Evolutionary conservation across 2,113 vertebrate species (phyloP), one percentile per base, ranked within the genome.

Genomic region (Chaenocephalus aceratus): DNA sequence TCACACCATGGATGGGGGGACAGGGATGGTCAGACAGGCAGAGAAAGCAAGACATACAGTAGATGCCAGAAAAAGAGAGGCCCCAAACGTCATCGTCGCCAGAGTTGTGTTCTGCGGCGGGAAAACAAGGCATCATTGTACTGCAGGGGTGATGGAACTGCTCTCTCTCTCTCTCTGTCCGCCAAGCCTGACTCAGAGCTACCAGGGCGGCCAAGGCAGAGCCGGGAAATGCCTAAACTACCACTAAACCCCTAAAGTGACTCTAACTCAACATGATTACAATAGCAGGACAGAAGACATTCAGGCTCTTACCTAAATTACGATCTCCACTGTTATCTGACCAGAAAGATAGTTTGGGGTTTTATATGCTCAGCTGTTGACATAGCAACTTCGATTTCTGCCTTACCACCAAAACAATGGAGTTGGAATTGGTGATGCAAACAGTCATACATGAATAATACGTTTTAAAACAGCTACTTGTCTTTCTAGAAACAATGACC

Each of bases 61-160:
- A 72, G 85, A 82, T 62, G 87, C 86, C 85, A 89, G 79, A 76
- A 69, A 88, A 82, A 67, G 73, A 80, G 60, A 82, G 78, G 56
- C 75, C 51, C 79, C 65, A 53, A 70, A 80, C 70, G 72, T 85
- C 83, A 75, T 80, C 74, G 61, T 77, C 58, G 61, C 79, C 77
- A 64, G 45, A 73, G 89, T 60, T 75, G 59, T n/a, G 56, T 79
- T 83, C 74, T 75, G 69, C 83, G 26, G 53, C 49, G 5, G 44
- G 13, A 75, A 92, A 79, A 94, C 91, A 92, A 88, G 86, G 80
- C 68, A 59, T 80, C 90, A 89, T 93, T 94, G 92, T 93, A 68
- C 89, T 77, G 80, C 41, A 15, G 72, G 67, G 77, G 75, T 2
- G 69, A 76, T 66, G 52, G 81, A 65, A 65, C 82, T 18, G 64